Percentiles rank a stretch among this genome's conserved stretches.
Conservation (phyloP, 2,888 invertebrate genomes). For the Luperina nickerlii region DNA sequence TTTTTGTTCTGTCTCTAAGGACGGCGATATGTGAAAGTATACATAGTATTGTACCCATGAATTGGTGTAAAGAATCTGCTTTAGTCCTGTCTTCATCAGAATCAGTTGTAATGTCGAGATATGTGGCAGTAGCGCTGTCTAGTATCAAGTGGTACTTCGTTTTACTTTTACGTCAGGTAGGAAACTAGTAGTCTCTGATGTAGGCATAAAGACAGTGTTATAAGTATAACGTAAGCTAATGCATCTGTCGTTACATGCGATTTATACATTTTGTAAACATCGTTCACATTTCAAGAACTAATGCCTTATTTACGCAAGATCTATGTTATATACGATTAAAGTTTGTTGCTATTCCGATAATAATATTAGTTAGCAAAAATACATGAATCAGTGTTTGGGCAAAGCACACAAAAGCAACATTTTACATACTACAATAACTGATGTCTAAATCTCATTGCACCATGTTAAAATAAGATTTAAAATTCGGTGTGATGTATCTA, state of each 20-base stretch:
- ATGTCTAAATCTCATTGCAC: constrained; percentile 56
- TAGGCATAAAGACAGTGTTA: constrained; percentile 55
- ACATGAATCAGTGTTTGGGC: constrained; percentile 38
- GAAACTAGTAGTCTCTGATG: constrained; percentile 36
- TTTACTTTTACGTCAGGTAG: constrained; percentile 45
- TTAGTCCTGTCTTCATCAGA: constrained; percentile 47
- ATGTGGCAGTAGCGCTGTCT: constrained; percentile 27
- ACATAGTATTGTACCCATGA: constrained; percentile 45
- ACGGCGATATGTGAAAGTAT: constrained; percentile 51
- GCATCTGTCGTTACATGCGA: constrained; percentile 37
- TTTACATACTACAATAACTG: constrained; percentile 46
- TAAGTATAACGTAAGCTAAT: constrained; percentile 47
- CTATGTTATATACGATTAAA: constrained; percentile 16
- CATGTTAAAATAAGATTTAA: constrained; percentile 61
- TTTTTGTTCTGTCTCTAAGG: constrained; percentile 56
- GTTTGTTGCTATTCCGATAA: constrained; percentile 18
- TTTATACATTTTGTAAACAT: constrained; percentile 39
- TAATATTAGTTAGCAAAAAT: constrained; percentile 21
- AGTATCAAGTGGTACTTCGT: constrained; percentile 36
- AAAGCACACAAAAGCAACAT: constrained; percentile 59
- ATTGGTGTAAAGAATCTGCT: constrained; percentile 46
- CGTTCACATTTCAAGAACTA: constrained; percentile 40
- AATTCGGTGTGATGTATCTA: constrained; percentile 71
- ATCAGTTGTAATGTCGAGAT: constrained; percentile 43
- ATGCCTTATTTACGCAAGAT: constrained; percentile 46